Conservation (phyloP, 2,113 vertebrate species). For the Psittacara wagleri region DNA sequence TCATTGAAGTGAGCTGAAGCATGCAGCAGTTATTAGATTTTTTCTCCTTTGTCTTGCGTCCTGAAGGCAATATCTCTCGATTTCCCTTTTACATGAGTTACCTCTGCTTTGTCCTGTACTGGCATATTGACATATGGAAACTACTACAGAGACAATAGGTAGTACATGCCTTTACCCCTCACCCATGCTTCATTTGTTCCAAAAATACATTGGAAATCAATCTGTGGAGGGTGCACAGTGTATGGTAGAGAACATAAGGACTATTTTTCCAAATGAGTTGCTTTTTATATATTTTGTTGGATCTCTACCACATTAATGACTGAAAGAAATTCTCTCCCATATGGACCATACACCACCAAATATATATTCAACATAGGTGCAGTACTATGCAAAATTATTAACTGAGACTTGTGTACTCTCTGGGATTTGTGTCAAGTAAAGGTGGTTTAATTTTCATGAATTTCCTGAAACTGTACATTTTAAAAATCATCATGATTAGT, state of each 20-base stretch:
- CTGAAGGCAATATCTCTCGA: not conserved
- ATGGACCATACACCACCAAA: not conserved
- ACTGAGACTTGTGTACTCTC: not conserved
- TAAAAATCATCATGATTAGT: not conserved
- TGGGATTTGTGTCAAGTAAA: not conserved
- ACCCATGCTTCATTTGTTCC: not conserved
- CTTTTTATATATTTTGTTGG: not conserved
- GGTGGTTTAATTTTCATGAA: not conserved
- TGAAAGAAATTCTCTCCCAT: not conserved
- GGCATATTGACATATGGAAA: not conserved
- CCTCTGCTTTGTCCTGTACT: not conserved
- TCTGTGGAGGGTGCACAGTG: not conserved
- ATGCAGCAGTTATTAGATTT: not conserved
- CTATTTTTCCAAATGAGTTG: not conserved
- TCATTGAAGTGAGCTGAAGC: not conserved
- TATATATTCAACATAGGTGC: not conserved
- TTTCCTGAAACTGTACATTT: constrained; percentile 14
- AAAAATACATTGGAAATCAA: not conserved
- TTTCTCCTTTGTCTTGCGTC: not conserved
- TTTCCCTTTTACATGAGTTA: not conserved
- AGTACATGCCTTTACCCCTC: not conserved
- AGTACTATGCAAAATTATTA: not conserved
- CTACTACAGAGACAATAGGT: not conserved
- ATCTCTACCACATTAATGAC: not conserved
- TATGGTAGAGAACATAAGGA: not conserved